Conservation (phyloP, 2,888 invertebrate genomes). For the Platycheirus albimanus region DNA sequence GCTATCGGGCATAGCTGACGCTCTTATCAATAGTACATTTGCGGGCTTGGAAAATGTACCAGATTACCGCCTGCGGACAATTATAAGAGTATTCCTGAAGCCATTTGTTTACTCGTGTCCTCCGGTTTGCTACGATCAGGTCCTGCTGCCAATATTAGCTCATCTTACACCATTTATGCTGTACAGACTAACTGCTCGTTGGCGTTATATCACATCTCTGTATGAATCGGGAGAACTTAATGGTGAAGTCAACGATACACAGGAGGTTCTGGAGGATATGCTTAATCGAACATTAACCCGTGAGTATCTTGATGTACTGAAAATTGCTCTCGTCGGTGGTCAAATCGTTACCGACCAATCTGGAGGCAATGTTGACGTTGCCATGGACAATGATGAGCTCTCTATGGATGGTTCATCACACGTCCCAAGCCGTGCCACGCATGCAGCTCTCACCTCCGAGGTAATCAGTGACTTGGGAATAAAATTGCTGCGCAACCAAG, state of each 20-base stretch:
- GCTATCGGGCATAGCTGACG: slow-evolving; percentile 89
- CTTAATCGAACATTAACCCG: slow-evolving; percentile 92
- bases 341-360: slow-evolving; percentile 81
- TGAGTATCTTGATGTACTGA: slow-evolving; percentile 93
- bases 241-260: slow-evolving; percentile 89
- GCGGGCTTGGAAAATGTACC: slow-evolving; percentile 86
- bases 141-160: slow-evolving; percentile 90
- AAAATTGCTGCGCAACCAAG: slow-evolving; percentile 87
- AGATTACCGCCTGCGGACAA: slow-evolving; percentile 92
- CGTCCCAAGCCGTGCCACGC: slow-evolving; percentile 82
- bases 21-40: slow-evolving; percentile 86
- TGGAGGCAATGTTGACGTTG: slow-evolving; percentile 77
- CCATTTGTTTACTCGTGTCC: slow-evolving; percentile 94
- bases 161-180: slow-evolving; percentile 90
- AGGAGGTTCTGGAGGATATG: slow-evolving; percentile 93
- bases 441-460: slow-evolving; percentile 85
- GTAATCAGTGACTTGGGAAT: slow-evolving; percentile 92
- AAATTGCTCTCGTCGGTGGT: slow-evolving; percentile 90
- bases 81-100: slow-evolving; percentile 92
- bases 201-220: slow-evolving; percentile 90
- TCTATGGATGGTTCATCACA: slow-evolving; percentile 88
- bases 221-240: slow-evolving; percentile 90
- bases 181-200: slow-evolving; percentile 88
- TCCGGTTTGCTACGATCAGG: slow-evolving; percentile 89
- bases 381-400: slow-evolving; percentile 87